A percentile compares a stretch with the other conserved stretches of the same genome.
Evolutionary conservation across 2,888 invertebrate species (phyloP).

Genomic region (Ecliptopera silaceata): DNA sequence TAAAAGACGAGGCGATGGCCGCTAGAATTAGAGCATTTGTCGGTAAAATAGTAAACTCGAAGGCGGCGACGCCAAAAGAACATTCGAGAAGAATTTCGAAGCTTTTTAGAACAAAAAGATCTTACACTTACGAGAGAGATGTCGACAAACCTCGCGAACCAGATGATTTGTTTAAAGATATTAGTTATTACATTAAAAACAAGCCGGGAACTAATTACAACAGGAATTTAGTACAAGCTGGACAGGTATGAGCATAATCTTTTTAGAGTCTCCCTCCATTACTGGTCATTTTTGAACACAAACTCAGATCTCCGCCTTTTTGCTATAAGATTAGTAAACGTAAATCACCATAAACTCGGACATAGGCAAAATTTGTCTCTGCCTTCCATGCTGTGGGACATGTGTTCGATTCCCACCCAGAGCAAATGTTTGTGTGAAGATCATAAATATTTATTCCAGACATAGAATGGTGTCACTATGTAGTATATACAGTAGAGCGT

Average conservation of each 20-base stretch:
- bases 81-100: slow-evolving; percentile 2
- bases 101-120: slow-evolving; percentile 34
- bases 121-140: slow-evolving; percentile 38
- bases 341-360: no score
- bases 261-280: no score
- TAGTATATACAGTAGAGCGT: no score
- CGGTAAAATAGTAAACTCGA: slow-evolving; percentile 26
- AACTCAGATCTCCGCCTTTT: no score
- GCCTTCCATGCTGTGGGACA: no score
- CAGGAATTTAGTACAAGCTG: slow-evolving; percentile 47
- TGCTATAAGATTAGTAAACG: no score
- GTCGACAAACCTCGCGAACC: slow-evolving; percentile 47
- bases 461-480: no score
- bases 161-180: slow-evolving; percentile 52
- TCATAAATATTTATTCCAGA: no score
- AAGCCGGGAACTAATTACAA: slow-evolving; percentile 48
- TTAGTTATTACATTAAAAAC: slow-evolving; percentile 63
- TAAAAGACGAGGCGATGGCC: slow-evolving; percentile 36
- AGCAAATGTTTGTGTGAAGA: no score
- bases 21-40: slow-evolving; percentile 43
- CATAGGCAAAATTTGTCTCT: no score
- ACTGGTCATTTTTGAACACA: no score
- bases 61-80: slow-evolving; percentile 11
- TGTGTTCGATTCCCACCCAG: no score
- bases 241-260: slow-evolving; percentile 36